Evolutionary conservation across 2,888 invertebrate species (phyloP), one percentile per base, ranked within the genome.

Genomic region (Trichogramma evanescens): DNA sequence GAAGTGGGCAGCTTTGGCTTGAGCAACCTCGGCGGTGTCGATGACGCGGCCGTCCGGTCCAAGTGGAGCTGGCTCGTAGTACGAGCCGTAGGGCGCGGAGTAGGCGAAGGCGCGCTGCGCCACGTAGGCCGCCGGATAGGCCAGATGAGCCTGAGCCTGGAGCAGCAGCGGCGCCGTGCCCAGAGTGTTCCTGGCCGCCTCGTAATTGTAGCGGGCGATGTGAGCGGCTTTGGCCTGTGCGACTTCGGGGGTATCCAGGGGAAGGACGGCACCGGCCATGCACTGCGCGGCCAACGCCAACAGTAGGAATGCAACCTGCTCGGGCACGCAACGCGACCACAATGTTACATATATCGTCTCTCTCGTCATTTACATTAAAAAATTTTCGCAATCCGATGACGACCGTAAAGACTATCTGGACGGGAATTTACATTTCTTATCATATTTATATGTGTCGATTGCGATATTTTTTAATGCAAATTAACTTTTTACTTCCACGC

Each of bases 1-100:
- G 0, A 73, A 72, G 63, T 78, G 77, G n/a, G 73, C 75, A n/a
- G 70, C 73, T 54, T 74, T 76, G 39, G 75, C 73, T 4, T 67
- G 62, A 4, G 71, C 65, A 4, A 77, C 76, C 64, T 76, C 76
- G 41, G 75, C 73, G n/a, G 76, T 76, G 62, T 77, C 76, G 13
- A 76, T 67, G 4, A 77, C 76, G 4, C 73, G 72, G 3, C 76
- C 77, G 51, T 77, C 76, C 1, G 68, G 66, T 3, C 74, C 76
- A 10, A 76, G 66, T 5, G 77, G 76, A 0, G 77, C 72, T 38
- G 59, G 44, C 45, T 59, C 64, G 10, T 55, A 59, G 26, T 26
- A 26, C 26, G 26, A 26, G 4, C 44, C 38, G 44, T 59, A 57
- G 5, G 71, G 71, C 4, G 72, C 72, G 4, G 9, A 3, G 26